Evolutionary conservation across 2,888 invertebrate genomes (phyloP), one percentile per base, ranked within the genome.

Genomic region (Hydroisotoma schaefferi): DNA sequence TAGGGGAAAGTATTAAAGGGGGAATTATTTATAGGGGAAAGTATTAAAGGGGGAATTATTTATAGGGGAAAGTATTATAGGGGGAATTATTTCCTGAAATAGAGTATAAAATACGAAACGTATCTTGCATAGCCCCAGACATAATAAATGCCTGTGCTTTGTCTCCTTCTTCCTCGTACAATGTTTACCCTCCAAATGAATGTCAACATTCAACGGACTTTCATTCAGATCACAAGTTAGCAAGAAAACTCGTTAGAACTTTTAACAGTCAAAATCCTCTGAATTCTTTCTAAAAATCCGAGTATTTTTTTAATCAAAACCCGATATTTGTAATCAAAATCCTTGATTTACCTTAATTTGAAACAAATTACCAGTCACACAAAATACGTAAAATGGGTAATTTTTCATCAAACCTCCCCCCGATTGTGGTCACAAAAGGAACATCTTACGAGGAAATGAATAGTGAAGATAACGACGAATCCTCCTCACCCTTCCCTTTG

Each of bases 381-480:
- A 15, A 33, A 47, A 5, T 28, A 12, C 46, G 25, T 15, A 63
- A 47, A 26, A 66, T 66, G 66, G 66, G 66, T 8, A 57, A 61
- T n/a, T 28, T 60, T 22, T 38, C 33, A 15, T 63, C 63, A 6
- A 2, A 25, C 5, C 12, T 23, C 2, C 38, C 52, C 5, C 4
- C 33, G 1, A 43, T 61, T n/a, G 18, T 40, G 3, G 54, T 54
- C 29, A 56, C 56, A 18, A 61, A 57, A 18, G 53, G 57, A 22
- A 18, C 54, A 6, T 27, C 29, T 1, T 47, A 52, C n/a, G 47
- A 55, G 2, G 55, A 54, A 18, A 48, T 40, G 1, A 40, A 47
- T n/a, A 18, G 44, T 49, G 1, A 38, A 54, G 27, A 28, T 29
- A 20, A 27, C 56, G 20, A 15, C 55, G 37, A 52, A 12, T 5